Percentiles rank a stretch among this genome's conserved stretches.
Conservation (phyloP, 1,140 invertebrate genomes). For the Ceratina calcarata region DNA sequence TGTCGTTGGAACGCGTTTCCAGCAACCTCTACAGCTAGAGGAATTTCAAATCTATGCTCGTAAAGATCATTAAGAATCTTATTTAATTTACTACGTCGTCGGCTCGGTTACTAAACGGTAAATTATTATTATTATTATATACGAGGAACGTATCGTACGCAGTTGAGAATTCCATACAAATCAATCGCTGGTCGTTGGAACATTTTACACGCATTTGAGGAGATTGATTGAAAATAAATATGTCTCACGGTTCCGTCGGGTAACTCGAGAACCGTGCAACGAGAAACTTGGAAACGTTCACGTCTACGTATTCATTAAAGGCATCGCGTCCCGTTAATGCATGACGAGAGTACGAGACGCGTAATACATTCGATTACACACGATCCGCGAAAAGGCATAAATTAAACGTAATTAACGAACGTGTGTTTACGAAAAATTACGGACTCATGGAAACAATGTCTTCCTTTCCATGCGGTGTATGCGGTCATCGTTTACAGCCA, state of each 20-base stretch:
- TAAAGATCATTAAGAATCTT: too few species aligned
- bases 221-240: too few species aligned
- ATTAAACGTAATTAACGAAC: conserved; percentile 15
- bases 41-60: too few species aligned
- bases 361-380: conserved; percentile 4
- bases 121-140: too few species aligned
- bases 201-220: too few species aligned
- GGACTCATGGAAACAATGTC: background rate
- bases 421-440: conserved; percentile 2
- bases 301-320: background rate
- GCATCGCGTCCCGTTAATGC: conserved; percentile 4
- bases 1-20: background rate
- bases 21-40: background rate
- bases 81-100: too few species aligned
- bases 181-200: too few species aligned
- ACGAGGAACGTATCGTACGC: too few species aligned
- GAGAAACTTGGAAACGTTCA: background rate
- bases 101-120: too few species aligned
- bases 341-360: background rate
- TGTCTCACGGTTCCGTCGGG: too few species aligned
- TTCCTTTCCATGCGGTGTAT: background rate
- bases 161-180: too few species aligned
- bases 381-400: background rate
- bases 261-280: background rate
- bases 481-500: background rate